phyloP scores from a whole-genome alignment of 2,888 invertebrate genomes.

The Steinernema hermaphroditum region DNA sequence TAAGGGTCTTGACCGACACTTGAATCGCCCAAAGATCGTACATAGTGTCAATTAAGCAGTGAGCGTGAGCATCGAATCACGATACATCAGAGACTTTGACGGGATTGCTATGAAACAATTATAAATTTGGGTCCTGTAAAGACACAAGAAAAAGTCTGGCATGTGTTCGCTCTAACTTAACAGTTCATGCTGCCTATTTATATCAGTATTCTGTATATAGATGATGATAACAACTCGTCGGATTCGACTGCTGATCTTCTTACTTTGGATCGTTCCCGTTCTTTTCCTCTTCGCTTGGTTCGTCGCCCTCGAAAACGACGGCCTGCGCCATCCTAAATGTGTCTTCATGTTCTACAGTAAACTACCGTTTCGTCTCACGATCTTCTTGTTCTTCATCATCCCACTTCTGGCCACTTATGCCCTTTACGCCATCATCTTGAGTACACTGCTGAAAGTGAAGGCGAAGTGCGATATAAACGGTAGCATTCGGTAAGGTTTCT shows the following conservation, averaged over 20 bases:
- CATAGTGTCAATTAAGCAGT: too few species aligned
- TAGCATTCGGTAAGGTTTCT: conserved; percentile 8
- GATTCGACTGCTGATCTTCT: conserved; percentile 51
- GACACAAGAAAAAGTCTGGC: too few species aligned
- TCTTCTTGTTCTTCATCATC: conserved; percentile 60
- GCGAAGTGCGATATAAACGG: conserved; percentile 53
- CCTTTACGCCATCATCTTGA: conserved; percentile 51
- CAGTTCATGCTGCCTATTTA: not conserved
- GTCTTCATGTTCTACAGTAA: conserved; percentile 56
- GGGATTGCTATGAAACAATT: too few species aligned
- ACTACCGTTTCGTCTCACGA: conserved; percentile 55
- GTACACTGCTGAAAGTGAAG: conserved; percentile 59
- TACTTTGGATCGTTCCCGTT: conserved; percentile 58
- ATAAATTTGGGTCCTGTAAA: too few species aligned
- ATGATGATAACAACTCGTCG: conserved; percentile 61
- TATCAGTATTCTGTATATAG: conserved; percentile 37
- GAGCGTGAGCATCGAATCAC: too few species aligned
- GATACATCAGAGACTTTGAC: too few species aligned
- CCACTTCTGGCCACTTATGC: conserved; percentile 58
- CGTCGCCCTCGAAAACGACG: conserved; percentile 51
- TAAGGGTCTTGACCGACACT: too few species aligned
- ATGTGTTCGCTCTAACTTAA: too few species aligned
- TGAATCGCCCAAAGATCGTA: too few species aligned
- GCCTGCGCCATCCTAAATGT: conserved; percentile 53
- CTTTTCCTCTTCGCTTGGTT: conserved; percentile 57